Evolutionary conservation across 1,140 invertebrate genomes (phyloP).

Genomic region (Nasonia giraulti): DNA sequence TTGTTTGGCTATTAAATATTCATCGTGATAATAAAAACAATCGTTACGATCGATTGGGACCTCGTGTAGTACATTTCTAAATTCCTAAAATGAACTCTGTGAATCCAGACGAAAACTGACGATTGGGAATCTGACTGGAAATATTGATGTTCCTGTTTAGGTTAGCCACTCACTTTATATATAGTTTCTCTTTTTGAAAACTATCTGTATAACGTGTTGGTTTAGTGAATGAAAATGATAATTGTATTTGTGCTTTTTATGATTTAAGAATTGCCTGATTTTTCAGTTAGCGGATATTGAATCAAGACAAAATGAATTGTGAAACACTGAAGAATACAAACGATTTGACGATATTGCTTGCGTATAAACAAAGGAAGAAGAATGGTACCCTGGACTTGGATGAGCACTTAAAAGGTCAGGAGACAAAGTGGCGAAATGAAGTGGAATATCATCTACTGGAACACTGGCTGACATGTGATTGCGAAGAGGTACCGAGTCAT

Average conservation of each 20-base stretch:
- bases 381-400: conserved; percentile 58
- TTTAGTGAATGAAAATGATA: background rate
- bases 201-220: no score
- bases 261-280: no score
- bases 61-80: background rate
- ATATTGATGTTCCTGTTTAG: background rate
- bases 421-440: conserved; percentile 64
- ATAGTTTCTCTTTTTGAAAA: no score
- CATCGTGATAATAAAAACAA: background rate
- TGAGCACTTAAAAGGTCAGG: conserved; percentile 51
- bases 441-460: conserved; percentile 66
- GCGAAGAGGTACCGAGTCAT: conserved; percentile 68
- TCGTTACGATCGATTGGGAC: background rate
- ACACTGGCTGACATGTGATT: conserved; percentile 65
- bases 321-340: background rate
- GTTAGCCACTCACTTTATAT: background rate
- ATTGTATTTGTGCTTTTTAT: no score
- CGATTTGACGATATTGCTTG: conserved; percentile 43
- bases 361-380: conserved; percentile 56
- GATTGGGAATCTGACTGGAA: background rate
- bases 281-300: background rate
- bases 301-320: conserved; percentile 17
- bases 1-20: background rate
- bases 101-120: background rate
- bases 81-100: background rate